These are phyloP conservation scores for Batillaria attramentaria DNA, from an alignment of 1,140 invertebrate species.

Conservation along the genomic window DNA sequence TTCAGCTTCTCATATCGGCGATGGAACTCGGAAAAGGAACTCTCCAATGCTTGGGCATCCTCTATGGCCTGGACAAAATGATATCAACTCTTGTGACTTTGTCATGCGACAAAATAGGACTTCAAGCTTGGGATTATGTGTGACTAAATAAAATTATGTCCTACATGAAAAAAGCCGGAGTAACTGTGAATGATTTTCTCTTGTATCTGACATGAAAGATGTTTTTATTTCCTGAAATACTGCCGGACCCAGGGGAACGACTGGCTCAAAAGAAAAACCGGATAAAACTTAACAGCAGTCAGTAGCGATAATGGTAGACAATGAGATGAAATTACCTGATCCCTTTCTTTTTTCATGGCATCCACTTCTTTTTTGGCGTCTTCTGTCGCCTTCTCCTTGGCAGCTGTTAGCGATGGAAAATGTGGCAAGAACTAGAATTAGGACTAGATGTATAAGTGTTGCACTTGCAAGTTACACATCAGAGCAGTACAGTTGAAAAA, in stretches of 20 bases:
- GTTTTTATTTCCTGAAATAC: background rate
- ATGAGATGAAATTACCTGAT: conserved; percentile 2
- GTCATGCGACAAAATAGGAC: conserved; percentile 18
- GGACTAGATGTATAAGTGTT: background rate
- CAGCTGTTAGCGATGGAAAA: background rate
- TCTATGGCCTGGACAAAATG: conserved; percentile 75
- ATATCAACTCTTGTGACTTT: no score
- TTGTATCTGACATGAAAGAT: background rate
- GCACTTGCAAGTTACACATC: no score
- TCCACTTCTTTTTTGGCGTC: background rate
- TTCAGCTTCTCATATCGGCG: conserved; percentile 77
- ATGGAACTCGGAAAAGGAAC: conserved; percentile 84
- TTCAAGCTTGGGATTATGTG: background rate
- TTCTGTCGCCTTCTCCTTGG: conserved; percentile 13
- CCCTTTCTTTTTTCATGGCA: background rate
- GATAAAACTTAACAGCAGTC: no score
- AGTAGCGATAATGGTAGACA: background rate
- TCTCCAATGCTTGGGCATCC: conserved; percentile 81
- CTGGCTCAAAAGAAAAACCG: no score
- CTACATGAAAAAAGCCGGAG: background rate
- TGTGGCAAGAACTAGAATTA: background rate
- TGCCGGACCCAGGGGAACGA: background rate
- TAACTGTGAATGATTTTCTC: background rate
- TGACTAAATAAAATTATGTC: background rate
- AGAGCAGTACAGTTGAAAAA: no score